A percentile compares a stretch with the other conserved stretches of the same genome.
Evolutionary conservation across 1,140 invertebrate genomes (phyloP).

Genomic region (Nebria ingens): DNA sequence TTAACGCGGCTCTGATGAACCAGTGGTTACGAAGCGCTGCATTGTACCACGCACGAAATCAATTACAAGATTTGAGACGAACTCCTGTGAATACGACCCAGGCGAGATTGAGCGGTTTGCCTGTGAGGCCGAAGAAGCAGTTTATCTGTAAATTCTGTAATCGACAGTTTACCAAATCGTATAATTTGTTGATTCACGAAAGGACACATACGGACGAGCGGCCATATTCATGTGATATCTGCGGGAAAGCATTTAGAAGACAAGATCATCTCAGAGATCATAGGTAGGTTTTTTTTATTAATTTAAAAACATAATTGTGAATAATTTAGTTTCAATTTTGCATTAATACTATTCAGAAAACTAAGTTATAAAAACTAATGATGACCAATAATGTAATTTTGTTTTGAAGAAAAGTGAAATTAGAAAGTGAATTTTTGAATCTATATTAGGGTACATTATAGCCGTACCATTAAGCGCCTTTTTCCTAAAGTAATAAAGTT

Average conservation of each 20-base stretch:
- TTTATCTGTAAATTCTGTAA: constrained; percentile 95
- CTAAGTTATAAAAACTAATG: no score
- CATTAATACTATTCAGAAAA: no score
- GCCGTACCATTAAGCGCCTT: no score
- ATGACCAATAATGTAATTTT: no score
- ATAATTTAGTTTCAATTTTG: no score
- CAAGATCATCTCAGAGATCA: constrained; percentile 91
- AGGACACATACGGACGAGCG: constrained; percentile 92
- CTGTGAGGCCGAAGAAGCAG: constrained; percentile 73
- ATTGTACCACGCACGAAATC: constrained; percentile 41
- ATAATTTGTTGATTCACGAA: constrained; percentile 92
- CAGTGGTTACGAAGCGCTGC: constrained; percentile 63
- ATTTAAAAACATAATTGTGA: neutral
- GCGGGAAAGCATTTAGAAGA: constrained; percentile 86
- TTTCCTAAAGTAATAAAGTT: no score
- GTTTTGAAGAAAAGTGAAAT: no score
- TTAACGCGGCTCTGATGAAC: constrained; percentile 50
- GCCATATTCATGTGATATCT: constrained; percentile 91
- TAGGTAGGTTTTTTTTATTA: constrained; percentile 44
- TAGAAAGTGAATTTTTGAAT: no score
- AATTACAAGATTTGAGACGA: constrained; percentile 34
- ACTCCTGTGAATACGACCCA: constrained; percentile 41
- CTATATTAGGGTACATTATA: no score
- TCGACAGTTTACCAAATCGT: constrained; percentile 91
- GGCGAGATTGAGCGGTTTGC: constrained; percentile 40